These are phyloP conservation scores for Sinonovacula constricta DNA, from an alignment of 1,140 invertebrate species.

Conservation along the genomic window DNA sequence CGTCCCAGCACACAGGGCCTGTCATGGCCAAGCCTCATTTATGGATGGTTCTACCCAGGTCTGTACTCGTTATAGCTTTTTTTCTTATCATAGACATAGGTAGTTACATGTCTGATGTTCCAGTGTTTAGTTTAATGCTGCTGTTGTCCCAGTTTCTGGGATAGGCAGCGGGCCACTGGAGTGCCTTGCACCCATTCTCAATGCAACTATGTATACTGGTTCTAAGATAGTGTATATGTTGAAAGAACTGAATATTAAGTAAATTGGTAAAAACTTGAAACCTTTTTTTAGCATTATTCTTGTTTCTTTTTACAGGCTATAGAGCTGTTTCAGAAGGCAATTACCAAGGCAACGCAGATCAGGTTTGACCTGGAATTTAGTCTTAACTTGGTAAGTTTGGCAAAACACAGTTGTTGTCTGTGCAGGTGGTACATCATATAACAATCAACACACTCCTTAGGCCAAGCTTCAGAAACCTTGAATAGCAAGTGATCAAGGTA, in stretches of 20 bases:
- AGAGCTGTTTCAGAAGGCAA: slow-evolving; percentile 13
- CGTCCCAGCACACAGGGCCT: slow-evolving; percentile 33
- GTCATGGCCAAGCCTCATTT: slow-evolving; percentile 9
- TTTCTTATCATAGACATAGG: neutral
- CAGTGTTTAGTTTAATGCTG: too few relatives aligned
- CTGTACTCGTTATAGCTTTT: neutral
- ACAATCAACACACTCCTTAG: too few relatives aligned
- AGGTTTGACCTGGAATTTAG: slow-evolving; percentile 14
- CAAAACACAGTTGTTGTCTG: too few relatives aligned
- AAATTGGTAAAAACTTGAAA: neutral
- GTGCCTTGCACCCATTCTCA: too few relatives aligned
- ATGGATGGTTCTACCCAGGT: slow-evolving; percentile 32
- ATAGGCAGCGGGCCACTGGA: too few relatives aligned
- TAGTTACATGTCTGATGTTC: neutral
- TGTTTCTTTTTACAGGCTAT: slow-evolving; percentile 15
- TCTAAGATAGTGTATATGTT: neutral
- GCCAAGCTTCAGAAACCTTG: too few relatives aligned
- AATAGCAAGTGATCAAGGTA: too few relatives aligned
- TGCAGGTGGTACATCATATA: too few relatives aligned
- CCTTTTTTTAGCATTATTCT: slow-evolving; percentile 3
- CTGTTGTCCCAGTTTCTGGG: too few relatives aligned
- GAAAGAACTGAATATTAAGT: neutral
- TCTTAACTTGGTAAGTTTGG: slow-evolving; percentile 28
- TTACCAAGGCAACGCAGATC: neutral
- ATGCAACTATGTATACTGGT: neutral